Evolutionary conservation across 2,113 vertebrate species (phyloP).

Genomic region (Dipodomys ordii): DNA sequence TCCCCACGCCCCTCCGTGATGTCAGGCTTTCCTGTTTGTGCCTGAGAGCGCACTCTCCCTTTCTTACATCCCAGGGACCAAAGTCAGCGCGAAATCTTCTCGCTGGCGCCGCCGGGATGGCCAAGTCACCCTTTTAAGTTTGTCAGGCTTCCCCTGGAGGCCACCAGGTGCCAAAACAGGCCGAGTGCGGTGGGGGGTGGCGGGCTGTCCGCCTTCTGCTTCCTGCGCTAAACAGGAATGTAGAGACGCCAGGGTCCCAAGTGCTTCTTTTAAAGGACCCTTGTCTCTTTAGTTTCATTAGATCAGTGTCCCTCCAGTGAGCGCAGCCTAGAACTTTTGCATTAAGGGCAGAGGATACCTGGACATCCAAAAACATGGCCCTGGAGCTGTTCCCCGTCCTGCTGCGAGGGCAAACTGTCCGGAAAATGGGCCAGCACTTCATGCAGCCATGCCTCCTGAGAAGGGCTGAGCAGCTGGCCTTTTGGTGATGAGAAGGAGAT

Average conservation of each 20-base stretch:
- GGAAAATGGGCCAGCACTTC: neutral
- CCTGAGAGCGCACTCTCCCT: slow-evolving; percentile 67
- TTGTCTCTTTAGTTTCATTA: slow-evolving; percentile 15
- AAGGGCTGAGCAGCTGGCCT: neutral
- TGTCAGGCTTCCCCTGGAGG: neutral
- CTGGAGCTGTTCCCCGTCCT: neutral
- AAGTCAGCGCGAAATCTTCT: neutral
- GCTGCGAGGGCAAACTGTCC: neutral
- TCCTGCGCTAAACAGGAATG: slow-evolving; percentile 32
- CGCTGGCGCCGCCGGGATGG: neutral
- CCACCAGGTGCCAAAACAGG: slow-evolving; percentile 61
- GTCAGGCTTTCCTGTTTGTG: slow-evolving; percentile 84
- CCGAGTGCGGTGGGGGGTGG: neutral
- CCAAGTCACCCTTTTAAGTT: slow-evolving; percentile 13
- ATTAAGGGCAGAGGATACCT: neutral
- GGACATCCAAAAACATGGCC: neutral
- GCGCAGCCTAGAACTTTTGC: slow-evolving; percentile 25
- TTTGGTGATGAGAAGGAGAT: neutral
- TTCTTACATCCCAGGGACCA: neutral
- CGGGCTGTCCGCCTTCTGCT: neutral
- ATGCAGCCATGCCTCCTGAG: neutral
- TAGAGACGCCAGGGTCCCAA: neutral
- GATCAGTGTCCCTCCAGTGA: neutral
- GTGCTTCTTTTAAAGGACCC: slow-evolving; percentile 18
- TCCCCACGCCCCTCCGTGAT: slow-evolving; percentile 81